Base-by-base conservation (phyloP, 35 echinoderm and acorn worm species). In the Anneissia japonica region DNA sequence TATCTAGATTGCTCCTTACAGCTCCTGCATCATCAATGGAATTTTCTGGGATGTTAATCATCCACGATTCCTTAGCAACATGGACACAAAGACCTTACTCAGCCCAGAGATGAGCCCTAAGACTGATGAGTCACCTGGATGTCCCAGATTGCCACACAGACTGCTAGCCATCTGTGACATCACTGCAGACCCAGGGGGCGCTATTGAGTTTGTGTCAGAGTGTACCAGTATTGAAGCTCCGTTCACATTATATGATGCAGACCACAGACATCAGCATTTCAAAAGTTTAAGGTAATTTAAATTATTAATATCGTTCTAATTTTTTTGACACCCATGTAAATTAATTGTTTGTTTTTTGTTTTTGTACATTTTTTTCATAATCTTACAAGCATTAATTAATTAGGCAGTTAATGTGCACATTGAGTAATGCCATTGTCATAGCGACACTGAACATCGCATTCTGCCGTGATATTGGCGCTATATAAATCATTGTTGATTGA, bases 161-260 rank as follows among this genome's bases (percentile, higher is more conserved):
- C 89, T 99, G 34, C 86, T 99, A 11, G 96, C 96, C 23, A 99
- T 99, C 79, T 93, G 88, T 87, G 96, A 99, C 84, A 99, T 99
- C 79, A 94, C 96, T 0, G 96, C 96, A 17, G 96, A 99, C 77
- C 96, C 92, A 3, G 96, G 92, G 16, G 96, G 96, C 34, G 94
- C 96, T 41, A 91, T 99, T 32, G 96, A 99, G 84, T 99, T 93
- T 81, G 94, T 99, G 46, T 83, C 86, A 6, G 89, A 99, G 4
- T 91, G 91, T 32, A 94, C 92, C 51, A 94, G 89, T 45, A 99
- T 99, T 26, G 96, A 94, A 74, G 83, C 89, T 38, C 92, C 96
- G 4, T 94, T 99, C 83, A 82, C 82, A 73, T 76, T 99, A 2
- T 94, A 94, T 73, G 89, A 91, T 36, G 89, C 89, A n/a, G 86